Conservation (phyloP, 2,113 vertebrate genomes). For the Peromyscus polionotus region DNA sequence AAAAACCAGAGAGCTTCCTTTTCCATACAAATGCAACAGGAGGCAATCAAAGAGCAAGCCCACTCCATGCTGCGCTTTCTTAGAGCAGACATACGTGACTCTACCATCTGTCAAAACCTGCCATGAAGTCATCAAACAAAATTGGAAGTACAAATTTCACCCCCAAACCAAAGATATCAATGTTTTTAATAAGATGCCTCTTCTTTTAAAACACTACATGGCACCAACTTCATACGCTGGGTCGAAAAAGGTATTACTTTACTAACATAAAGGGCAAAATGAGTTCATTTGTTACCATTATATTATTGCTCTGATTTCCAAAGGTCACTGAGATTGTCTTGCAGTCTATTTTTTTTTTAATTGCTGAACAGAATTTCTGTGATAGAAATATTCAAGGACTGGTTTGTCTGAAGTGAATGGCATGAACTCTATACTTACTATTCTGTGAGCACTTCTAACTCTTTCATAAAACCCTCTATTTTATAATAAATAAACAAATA, state of each 20-base stretch:
- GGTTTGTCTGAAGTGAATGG: background rate
- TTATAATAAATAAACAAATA: background rate
- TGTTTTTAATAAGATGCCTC: background rate
- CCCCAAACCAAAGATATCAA: constrained; percentile 27
- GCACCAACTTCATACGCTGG: background rate
- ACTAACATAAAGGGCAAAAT: background rate
- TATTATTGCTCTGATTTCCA: constrained; percentile 9
- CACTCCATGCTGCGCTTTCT: background rate
- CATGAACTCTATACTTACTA: background rate
- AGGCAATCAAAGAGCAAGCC: constrained; percentile 49
- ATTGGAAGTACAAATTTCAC: constrained; percentile 11
- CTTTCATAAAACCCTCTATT: background rate
- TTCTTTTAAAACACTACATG: constrained; percentile 56
- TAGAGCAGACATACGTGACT: constrained; percentile 25
- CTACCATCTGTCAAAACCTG: constrained; percentile 33
- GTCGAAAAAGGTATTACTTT: background rate
- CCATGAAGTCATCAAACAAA: constrained; percentile 61
- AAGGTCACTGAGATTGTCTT: background rate
- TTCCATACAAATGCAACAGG: constrained; percentile 52
- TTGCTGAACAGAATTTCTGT: background rate
- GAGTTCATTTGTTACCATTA: background rate
- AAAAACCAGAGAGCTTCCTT: constrained; percentile 14
- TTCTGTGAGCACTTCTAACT: background rate
- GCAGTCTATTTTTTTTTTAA: background rate
- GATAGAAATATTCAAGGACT: constrained; percentile 37